Evolutionary conservation across 2,888 invertebrate genomes (phyloP).

Genomic region (Dryocosmus kuriphilus): DNA sequence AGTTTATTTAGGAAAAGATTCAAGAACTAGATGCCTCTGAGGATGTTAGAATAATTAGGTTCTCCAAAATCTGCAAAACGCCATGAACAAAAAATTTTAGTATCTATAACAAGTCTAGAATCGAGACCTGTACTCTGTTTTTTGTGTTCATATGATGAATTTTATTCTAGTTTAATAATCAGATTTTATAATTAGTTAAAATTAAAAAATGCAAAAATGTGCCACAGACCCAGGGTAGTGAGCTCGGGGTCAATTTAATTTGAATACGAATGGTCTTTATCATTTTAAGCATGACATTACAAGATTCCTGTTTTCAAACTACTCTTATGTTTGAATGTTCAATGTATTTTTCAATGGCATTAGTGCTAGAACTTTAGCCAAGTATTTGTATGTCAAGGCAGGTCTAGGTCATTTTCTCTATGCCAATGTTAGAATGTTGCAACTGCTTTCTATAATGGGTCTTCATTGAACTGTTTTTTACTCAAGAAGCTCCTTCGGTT

Average conservation of each 20-base stretch:
- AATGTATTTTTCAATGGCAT: constrained; percentile 44
- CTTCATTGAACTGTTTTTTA: not conserved
- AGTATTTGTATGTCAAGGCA: constrained; percentile 53
- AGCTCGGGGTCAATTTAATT: not conserved
- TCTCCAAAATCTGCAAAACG: too few species aligned
- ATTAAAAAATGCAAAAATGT: too few species aligned
- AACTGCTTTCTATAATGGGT: constrained; percentile 4
- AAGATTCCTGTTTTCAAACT: not conserved
- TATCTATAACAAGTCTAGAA: too few species aligned
- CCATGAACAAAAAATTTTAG: too few species aligned
- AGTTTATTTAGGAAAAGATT: not conserved
- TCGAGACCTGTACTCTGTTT: too few species aligned
- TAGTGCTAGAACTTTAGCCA: constrained; percentile 45
- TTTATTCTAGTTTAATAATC: too few species aligned
- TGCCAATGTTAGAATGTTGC: constrained; percentile 53
- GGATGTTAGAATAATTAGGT: too few species aligned
- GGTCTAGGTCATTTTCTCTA: constrained; percentile 65
- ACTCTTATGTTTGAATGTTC: constrained; percentile 6
- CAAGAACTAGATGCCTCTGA: too few species aligned
- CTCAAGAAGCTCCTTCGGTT: not conserved
- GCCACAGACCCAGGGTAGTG: too few species aligned
- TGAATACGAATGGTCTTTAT: not conserved
- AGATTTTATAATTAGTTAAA: too few species aligned
- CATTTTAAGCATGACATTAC: not conserved
- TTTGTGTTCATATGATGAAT: too few species aligned